A percentile compares a stretch with the other conserved stretches of the same genome.
Evolutionary conservation across 2,888 invertebrate genomes (phyloP).

Genomic region (Aleiodes testaceus): DNA sequence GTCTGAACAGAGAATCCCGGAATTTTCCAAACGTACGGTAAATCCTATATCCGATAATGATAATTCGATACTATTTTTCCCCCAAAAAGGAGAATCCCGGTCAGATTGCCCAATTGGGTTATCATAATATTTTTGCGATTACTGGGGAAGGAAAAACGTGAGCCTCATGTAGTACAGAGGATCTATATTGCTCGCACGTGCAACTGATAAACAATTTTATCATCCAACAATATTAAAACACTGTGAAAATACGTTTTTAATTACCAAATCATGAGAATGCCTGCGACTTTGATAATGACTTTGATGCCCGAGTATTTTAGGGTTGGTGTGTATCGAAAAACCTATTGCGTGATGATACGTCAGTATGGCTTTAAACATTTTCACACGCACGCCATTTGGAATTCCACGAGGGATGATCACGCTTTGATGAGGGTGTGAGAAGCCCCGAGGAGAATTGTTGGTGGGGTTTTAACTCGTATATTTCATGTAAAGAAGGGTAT

Average conservation of each 20-base stretch:
- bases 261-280: neutral
- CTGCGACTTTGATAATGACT: constrained; percentile 29
- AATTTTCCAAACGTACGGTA: constrained; percentile 49
- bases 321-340: neutral
- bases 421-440: constrained; percentile 67
- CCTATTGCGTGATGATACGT: constrained; percentile 14
- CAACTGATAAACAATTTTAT: constrained; percentile 15
- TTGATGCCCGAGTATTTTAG: neutral
- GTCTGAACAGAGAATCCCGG: constrained; percentile 20
- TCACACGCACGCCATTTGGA: constrained; percentile 61
- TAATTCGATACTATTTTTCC: constrained; percentile 67
- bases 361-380: constrained; percentile 47
- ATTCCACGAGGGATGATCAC: constrained; percentile 68
- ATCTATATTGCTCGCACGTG: constrained; percentile 53
- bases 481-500: constrained; percentile 41
- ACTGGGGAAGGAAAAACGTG: constrained; percentile 46
- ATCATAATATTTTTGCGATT: constrained; percentile 71
- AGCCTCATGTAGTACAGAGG: neutral
- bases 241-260: neutral
- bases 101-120: constrained; percentile 67
- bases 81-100: constrained; percentile 40
- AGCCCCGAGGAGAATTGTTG: constrained; percentile 63
- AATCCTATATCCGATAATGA: constrained; percentile 71
- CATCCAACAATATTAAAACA: no score
- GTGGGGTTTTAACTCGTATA: constrained; percentile 44